These are phyloP conservation scores for Centrocercus urophasianus DNA, from an alignment of 2,113 vertebrate genomes.

Conservation along the genomic window DNA sequence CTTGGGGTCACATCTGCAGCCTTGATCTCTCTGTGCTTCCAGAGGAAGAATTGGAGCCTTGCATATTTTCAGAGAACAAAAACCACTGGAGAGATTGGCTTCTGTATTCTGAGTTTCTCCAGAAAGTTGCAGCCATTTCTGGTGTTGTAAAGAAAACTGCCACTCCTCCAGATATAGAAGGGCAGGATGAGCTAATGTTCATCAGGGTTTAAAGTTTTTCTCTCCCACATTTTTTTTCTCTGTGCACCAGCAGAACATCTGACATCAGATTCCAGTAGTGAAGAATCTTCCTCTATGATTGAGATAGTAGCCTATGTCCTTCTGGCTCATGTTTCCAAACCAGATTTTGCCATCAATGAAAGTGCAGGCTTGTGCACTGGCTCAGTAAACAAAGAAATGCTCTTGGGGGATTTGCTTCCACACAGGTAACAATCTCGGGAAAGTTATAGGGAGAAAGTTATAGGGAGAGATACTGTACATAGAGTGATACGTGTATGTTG, in stretches of 20 bases:
- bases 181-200: not conserved
- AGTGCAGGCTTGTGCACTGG: not conserved
- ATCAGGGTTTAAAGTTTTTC: not conserved
- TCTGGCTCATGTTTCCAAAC: conserved; percentile 47
- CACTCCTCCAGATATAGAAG: not conserved
- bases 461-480: not conserved
- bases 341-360: not conserved
- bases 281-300: not conserved
- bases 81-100: not conserved
- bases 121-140: not conserved
- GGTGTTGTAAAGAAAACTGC: not conserved
- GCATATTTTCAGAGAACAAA: not conserved
- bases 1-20: not conserved
- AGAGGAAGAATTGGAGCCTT: not conserved
- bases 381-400: conserved; percentile 36
- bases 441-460: not conserved
- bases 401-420: conserved; percentile 58
- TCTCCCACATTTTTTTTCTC: not conserved
- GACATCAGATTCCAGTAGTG: not conserved
- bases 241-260: not conserved
- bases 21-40: not conserved
- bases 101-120: not conserved
- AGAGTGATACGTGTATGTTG: not conserved
- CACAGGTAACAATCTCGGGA: conserved; percentile 40
- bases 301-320: conserved; percentile 61